Evolutionary conservation across 2,888 invertebrate species (phyloP).

Genomic region (Ophonus ardosiacus): DNA sequence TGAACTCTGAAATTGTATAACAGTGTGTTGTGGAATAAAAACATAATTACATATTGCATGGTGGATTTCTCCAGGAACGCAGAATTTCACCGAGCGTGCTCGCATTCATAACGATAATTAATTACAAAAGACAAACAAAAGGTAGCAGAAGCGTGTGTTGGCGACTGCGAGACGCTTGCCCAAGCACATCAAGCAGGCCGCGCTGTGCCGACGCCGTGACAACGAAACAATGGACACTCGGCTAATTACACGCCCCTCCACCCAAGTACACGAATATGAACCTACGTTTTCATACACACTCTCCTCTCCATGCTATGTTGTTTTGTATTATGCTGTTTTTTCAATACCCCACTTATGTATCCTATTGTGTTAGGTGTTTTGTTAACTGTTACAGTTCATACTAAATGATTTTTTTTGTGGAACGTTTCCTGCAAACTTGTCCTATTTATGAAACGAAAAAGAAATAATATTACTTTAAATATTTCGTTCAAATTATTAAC

Average conservation of each 20-base stretch:
- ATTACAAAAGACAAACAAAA: constrained; percentile 47
- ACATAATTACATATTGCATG: constrained; percentile 36
- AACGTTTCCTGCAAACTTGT: neutral
- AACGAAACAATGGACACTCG: constrained; percentile 30
- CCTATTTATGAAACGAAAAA: too few relatives aligned
- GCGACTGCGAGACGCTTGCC: constrained; percentile 10
- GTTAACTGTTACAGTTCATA: neutral
- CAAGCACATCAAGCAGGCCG: constrained; percentile 30
- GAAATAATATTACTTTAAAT: too few relatives aligned
- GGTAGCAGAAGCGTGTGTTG: constrained; percentile 3
- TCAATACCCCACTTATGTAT: neutral
- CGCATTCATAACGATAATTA: constrained; percentile 39
- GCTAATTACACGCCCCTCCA: constrained; percentile 28
- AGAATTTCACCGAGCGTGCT: constrained; percentile 25
- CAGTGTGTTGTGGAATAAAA: constrained; percentile 16
- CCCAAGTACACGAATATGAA: constrained; percentile 5
- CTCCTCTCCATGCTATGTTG: neutral
- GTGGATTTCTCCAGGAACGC: constrained; percentile 21
- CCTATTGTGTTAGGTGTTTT: neutral
- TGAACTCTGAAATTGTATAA: neutral
- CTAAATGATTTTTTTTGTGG: neutral
- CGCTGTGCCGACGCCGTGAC: neutral
- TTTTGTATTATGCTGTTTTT: constrained; percentile 7
- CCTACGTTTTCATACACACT: neutral
- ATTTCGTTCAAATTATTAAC: too few relatives aligned